Conservation (phyloP, 2,113 vertebrate species). For the Amblyopsis rosae region DNA sequence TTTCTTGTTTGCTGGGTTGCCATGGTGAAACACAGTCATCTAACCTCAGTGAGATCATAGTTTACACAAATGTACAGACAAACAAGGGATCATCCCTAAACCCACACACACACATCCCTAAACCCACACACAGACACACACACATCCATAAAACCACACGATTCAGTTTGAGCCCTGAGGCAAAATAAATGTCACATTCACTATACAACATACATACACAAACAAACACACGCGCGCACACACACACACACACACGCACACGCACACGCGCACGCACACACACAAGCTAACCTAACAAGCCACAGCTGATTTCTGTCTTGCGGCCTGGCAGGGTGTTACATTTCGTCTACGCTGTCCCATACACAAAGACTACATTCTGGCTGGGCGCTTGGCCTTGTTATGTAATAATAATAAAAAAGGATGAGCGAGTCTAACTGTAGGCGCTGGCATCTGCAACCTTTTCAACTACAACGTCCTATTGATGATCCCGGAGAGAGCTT, state of each 20-base stretch:
- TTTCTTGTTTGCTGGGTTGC: conserved; percentile 8
- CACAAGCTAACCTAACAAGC: conserved; percentile 1
- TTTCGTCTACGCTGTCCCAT: conserved; percentile 31
- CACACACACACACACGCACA: background rate
- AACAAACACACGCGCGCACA: background rate
- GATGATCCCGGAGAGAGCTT: conserved; percentile 44
- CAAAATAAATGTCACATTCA: background rate
- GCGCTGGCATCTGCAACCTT: conserved; percentile 50
- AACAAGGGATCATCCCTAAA: conserved; percentile 40
- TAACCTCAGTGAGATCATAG: background rate
- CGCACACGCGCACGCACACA: background rate
- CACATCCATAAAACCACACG: conserved; percentile 1
- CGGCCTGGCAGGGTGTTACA: background rate
- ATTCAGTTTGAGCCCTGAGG: conserved; percentile 20
- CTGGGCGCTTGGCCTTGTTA: conserved; percentile 25
- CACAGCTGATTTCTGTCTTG: conserved; percentile 45
- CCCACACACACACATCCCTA: conserved; percentile 17
- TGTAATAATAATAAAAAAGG: conserved; percentile 44
- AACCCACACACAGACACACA: conserved; percentile 2
- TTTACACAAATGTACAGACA: conserved; percentile 22
- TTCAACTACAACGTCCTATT: conserved; percentile 37
- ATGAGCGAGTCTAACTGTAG: conserved; percentile 49
- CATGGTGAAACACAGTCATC: background rate
- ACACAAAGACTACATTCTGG: conserved; percentile 67
- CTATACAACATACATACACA: background rate